Evolutionary conservation across 1,140 invertebrate genomes (phyloP), one percentile per base, ranked within the genome.

Genomic region (Anastatus disparis): DNA sequence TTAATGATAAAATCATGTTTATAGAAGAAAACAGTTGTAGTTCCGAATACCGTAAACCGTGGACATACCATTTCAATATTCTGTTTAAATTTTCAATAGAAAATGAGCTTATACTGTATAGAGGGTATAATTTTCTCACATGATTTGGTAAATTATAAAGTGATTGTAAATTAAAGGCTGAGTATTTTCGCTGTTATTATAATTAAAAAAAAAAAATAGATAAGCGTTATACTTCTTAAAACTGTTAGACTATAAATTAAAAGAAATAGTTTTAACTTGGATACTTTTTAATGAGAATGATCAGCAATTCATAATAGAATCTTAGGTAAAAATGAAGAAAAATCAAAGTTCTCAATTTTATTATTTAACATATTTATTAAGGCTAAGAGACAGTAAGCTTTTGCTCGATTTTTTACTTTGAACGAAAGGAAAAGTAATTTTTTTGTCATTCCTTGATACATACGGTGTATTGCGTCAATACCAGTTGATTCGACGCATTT

Each of bases 41-140:
- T 38, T 58, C 29, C 20, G 55, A 7, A 38, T 58, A 29, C 13
- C 27, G 3, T 8, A 12, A 48, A 4, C 46, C 46, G n/a, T 48
- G 46, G 8, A 17, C 20, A 3, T 48, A 48, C 46, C 13, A 48
- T 53, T 53, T 53, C 13, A 27, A 15, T 3, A 53, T 1, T 10
- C 70, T 61, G 48, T 75, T 72, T 3, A 70, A 9, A 50, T 71
- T 56, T 53, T 75, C 74, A 35, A 64, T n/a, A n/a, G n/a, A n/a
- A n/a, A n/a, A n/a, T n/a, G n/a, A n/a, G n/a, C n/a, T n/a, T n/a
- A n/a, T n/a, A n/a, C n/a, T n/a, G n/a, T n/a, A n/a, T n/a, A n/a
- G n/a, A n/a, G n/a, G n/a, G n/a, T n/a, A n/a, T n/a, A 75, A 46
- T 1, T 71, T 17, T 6, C 12, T 31, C 1, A 73, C 71, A n/a